These are phyloP conservation scores for Boleophthalmus pectinirostris DNA, from an alignment of 2,113 vertebrate genomes.

Conservation along the genomic window DNA sequence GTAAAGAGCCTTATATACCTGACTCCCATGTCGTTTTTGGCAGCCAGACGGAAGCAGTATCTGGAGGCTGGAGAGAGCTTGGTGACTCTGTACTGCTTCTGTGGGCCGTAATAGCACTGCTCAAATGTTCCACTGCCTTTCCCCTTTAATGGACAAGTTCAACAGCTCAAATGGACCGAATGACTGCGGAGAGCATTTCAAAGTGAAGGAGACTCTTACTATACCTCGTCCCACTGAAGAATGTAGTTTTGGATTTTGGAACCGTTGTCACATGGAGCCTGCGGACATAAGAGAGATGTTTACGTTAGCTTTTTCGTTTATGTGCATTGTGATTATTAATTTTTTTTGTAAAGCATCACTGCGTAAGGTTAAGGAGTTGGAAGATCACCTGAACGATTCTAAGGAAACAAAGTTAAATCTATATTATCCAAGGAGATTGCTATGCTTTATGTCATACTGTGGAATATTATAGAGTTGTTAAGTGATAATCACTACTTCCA, in stretches of 20 bases:
- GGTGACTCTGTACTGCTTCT: slow-evolving; percentile 94
- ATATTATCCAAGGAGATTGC: too few species aligned
- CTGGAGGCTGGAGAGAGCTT: slow-evolving; percentile 92
- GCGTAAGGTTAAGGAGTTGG: too few species aligned
- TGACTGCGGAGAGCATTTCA: not conserved
- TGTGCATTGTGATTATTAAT: not conserved
- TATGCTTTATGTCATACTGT: too few species aligned
- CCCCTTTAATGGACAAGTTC: slow-evolving; percentile 76
- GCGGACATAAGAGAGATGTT: slow-evolving; percentile 19
- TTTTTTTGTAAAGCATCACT: too few species aligned
- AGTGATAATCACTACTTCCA: too few species aligned
- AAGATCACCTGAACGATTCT: too few species aligned
- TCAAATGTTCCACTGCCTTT: slow-evolving; percentile 88
- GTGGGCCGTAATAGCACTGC: slow-evolving; percentile 91
- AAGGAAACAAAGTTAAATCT: too few species aligned
- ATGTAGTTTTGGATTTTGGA: slow-evolving; percentile 95
- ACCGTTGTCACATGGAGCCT: slow-evolving; percentile 95
- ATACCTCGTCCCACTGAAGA: slow-evolving; percentile 96
- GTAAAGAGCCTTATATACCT: slow-evolving; percentile 78
- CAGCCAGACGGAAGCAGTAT: slow-evolving; percentile 94
- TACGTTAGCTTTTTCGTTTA: not conserved
- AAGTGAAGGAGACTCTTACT: not conserved
- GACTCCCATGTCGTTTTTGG: slow-evolving; percentile 93
- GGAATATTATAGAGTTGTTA: too few species aligned
- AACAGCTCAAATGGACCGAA: not conserved